Evolutionary conservation across 2,888 invertebrate species (phyloP), one percentile per base, ranked within the genome.

Genomic region (Copidosoma aretas): DNA sequence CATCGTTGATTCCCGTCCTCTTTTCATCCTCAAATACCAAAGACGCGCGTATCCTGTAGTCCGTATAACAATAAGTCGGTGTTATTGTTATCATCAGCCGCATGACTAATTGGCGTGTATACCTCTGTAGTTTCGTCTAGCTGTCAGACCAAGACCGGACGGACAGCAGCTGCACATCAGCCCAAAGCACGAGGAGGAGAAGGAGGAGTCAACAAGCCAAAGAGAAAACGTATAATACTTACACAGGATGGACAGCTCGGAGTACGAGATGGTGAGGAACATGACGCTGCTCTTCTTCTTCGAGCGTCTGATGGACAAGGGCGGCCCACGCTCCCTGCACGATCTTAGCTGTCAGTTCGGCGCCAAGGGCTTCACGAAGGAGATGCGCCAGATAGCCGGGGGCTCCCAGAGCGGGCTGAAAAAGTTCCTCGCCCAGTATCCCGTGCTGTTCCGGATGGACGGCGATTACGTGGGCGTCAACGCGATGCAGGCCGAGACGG

Each of bases 341-440:
- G 98, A 99, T 87, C 89, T 99, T 78, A 97, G 97, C 84, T 98
- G 98, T 85, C 97, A 98, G 86, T 99, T 99, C 86, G 98, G 98
- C 80, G 97, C 98, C 77, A 97, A 97, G 85, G 98, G 96, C 77
- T 99, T 99, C 86, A 97, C 98, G 25, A 95, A 97, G 86, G 98
- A 98, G 87, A 98, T 98, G 98, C 88, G 96, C 78, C 95, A 95
- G 85, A 94, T 94, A 77, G 94, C 93, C 79, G 94, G 98, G 75
- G 97, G 97, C 77, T 97, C 96, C 77, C 97, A 98, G 86, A 94
- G 94, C 78, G 95, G 98, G 67, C 88, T 99, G 71, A 96, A 95
- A 85, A 98, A 98, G 86, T 99, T 99, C 86, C 89, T 99, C 80
- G 89, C 91, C 67, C 96, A 97, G 84, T 98, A 97, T 88, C 98